Evolutionary conservation across 2,888 invertebrate genomes (phyloP), one percentile per base, ranked within the genome.

Genomic region (Phalangium opilio): DNA sequence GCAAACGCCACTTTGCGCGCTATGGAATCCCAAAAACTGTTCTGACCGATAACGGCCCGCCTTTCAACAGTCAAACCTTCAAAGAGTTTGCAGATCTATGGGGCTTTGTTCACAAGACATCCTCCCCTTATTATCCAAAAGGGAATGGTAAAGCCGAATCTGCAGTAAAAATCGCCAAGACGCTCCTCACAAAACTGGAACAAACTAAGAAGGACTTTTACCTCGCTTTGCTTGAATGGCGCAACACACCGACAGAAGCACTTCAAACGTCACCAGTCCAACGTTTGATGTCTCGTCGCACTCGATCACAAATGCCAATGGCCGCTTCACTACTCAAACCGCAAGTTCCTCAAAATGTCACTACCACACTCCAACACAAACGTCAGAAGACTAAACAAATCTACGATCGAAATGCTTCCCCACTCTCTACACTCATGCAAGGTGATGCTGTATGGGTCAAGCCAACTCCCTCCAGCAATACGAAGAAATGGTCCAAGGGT

Each of bases 1-100:
- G 36, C 7, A 47, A 47, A 47, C 32, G 33, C n/a, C 33, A 19
- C 17, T 47, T 38, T 41, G 45, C 45, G 11, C 11, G 19, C 12
- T 41, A 35, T 41, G 34, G 41, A 7, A 46, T 46, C 14, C 41
- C 33, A n/a, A 36, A 41, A 20, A 27, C 41, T 14, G 15, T 41
- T 12, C 21, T 43, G 4, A 10, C 12, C 11, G 39, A 43, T 17
- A 38, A 27, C 39, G 43, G 41, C 12, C 41, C 41, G 12, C 45
- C 45, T 8, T 41, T 32, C 39, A 19, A 35, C 20, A 43, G 32
- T 8, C 12, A n/a, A 21, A 33, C 19, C 8, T 43, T 47, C 11
- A 7, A 11, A 2, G n/a, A 43, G 3, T 43, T 47, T 15, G 32
- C 10, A 32, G 8, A 10, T n/a, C 15, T 17, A 19, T 38, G 38